Base-by-base conservation (phyloP, 1,140 invertebrate genomes). In the Trichomalopsis sarcophagae region DNA sequence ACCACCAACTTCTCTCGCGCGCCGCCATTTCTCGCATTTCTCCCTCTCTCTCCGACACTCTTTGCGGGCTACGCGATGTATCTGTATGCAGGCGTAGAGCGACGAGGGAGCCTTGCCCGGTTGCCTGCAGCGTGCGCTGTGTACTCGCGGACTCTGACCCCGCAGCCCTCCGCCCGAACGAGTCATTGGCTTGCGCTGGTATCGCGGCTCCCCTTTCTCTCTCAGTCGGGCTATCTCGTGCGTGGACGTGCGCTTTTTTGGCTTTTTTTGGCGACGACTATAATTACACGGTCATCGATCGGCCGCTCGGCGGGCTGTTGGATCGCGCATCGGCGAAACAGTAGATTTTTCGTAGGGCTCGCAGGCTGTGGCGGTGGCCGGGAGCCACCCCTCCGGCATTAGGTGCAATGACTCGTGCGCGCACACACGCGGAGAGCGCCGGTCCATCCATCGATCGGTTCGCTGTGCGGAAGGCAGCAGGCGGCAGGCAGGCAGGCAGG, bases 121-220 rank as follows among this genome's bases (percentile, higher is more conserved):
- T 27, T 27, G 27, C 27, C 27, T 27, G 27, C 27, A n/a, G 14
- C 50, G 13, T 17, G 50, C 14, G 66, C 7, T 66, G 62, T n/a
- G n/a, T 11, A n/a, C 23, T 11, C 66, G 21, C n/a, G n/a, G 17
- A 23, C 76, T 62, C 27, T 77, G 21, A 17, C 75, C 40, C 27
- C 30, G n/a, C 13, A 68, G 40, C 33, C 62, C 66, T 17, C 62
- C 40, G 79, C 80, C 33, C 81, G n/a, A 66, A 40, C 33, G 62
- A 83, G 82, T 77, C 82, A 76, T 82, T 82, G 74, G 77, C 82
- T 77, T 9, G 50, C 80, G 47, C 71, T 73, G 80, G 44, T 74
- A 62, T 74, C 69, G 40, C 69, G 14, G 55, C 55, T 62, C 13
- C 2, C 55, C 14, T 21, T 14, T 5, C 2, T 62, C 5, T 21